Evolutionary conservation across 2,888 invertebrate species (phyloP).

Genomic region (Nephrotoma appendiculata): DNA sequence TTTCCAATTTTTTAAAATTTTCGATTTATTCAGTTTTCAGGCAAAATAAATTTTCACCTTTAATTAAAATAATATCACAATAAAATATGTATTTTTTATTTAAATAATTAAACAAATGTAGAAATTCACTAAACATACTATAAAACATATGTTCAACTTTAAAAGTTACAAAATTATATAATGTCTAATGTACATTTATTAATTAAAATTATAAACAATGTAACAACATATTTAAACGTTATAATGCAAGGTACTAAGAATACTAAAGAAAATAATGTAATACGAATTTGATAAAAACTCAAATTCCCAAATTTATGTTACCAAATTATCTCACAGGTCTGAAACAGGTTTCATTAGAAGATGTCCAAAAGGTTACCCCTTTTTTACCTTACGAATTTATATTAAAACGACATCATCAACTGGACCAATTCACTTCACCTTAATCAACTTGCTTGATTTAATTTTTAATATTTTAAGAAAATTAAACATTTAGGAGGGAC

Average conservation of each 20-base stretch:
- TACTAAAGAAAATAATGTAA: background rate
- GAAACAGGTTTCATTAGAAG: background rate
- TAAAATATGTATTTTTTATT: background rate
- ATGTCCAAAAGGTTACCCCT: background rate
- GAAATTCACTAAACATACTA: background rate
- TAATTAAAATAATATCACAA: background rate
- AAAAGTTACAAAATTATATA: background rate
- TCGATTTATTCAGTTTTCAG: too few species aligned
- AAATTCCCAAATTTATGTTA: background rate
- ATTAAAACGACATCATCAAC: background rate
- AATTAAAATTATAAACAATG: background rate
- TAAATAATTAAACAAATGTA: too few species aligned
- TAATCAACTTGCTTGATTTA: background rate
- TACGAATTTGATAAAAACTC: background rate
- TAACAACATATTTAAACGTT: too few species aligned
- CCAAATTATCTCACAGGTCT: background rate
- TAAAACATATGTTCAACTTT: background rate
- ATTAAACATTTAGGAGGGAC: background rate
- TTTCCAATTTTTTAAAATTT: background rate
- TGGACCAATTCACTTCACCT: background rate
- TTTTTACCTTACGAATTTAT: background rate
- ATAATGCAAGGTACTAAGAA: background rate
- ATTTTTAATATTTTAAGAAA: background rate
- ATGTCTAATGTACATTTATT: background rate
- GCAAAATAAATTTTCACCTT: background rate